Percentiles rank a stretch among this genome's conserved stretches.
Conservation (phyloP, 2,797 vertebrate species). For the Sebastiscus tertius region DNA sequence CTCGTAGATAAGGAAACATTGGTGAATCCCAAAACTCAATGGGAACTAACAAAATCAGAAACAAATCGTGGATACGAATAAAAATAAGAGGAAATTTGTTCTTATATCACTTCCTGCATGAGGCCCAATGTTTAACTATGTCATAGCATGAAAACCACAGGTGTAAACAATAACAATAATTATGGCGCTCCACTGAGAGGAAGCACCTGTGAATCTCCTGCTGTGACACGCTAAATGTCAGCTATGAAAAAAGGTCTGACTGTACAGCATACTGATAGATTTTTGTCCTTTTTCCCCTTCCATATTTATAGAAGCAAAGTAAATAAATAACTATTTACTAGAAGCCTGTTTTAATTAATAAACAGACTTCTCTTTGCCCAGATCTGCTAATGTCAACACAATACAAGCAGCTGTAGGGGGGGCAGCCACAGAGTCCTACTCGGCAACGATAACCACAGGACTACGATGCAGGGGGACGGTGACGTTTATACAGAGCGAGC, state of each 20-base stretch:
- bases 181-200: not conserved
- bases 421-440: conserved; percentile 49
- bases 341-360: not conserved
- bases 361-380: conserved; percentile 60
- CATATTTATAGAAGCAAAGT: not conserved
- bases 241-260: not conserved
- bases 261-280: not conserved
- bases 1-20: too few relatives aligned
- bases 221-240: not conserved
- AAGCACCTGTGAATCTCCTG: not conserved
- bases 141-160: not conserved
- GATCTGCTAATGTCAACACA: conserved; percentile 67
- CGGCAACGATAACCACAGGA: conserved; percentile 55
- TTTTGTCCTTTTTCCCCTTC: not conserved
- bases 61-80: too few relatives aligned
- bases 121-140: not conserved
- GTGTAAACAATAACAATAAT: not conserved
- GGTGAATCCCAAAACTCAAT: too few relatives aligned
- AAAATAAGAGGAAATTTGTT: too few relatives aligned
- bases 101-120: too few relatives aligned
- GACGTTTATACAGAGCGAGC: conserved; percentile 53
- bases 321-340: not conserved
- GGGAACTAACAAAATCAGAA: too few relatives aligned
- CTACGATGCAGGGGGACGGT: conserved; percentile 57
- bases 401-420: conserved; percentile 44